Conservation (phyloP, 2,888 invertebrate species). For the Cryptops parisi region DNA sequence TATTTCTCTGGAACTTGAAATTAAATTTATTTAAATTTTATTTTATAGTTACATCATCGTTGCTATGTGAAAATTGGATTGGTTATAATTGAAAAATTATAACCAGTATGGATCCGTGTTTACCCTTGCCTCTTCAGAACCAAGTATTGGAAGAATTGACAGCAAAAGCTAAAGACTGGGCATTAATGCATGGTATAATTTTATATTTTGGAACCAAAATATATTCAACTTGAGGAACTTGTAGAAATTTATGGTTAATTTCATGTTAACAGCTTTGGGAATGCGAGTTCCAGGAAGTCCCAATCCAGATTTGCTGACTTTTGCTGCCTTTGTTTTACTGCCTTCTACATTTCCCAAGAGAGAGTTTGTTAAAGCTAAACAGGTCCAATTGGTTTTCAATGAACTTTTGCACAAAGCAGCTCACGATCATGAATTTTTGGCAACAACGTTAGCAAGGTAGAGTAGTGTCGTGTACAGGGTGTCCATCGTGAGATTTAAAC, state of each 20-base stretch:
- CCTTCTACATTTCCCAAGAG: constrained; percentile 63
- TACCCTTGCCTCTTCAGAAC: constrained; percentile 47
- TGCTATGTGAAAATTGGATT: no score
- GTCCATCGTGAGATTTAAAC: no score
- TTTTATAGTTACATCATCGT: no score
- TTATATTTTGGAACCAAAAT: no score
- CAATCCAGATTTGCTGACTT: constrained; percentile 50
- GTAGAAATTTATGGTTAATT: no score
- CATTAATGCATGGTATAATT: constrained; percentile 53
- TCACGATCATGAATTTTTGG: constrained; percentile 59
- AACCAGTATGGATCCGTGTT: constrained; percentile 43
- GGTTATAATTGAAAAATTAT: no score
- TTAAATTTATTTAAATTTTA: no score
- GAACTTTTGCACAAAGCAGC: constrained; percentile 74
- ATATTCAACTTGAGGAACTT: no score
- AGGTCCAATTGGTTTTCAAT: constrained; percentile 59
- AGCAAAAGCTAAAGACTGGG: constrained; percentile 67
- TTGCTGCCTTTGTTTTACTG: constrained; percentile 62
- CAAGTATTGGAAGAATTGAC: constrained; percentile 48
- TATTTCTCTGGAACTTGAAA: no score
- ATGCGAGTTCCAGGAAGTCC: constrained; percentile 57
- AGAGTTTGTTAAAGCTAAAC: constrained; percentile 57
- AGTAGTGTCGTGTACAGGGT: no score
- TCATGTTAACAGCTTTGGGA: constrained; percentile 41
- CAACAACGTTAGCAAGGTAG: constrained; percentile 48